Conservation (phyloP, 2,888 invertebrate species). For the Trissolcus brochymenae region DNA sequence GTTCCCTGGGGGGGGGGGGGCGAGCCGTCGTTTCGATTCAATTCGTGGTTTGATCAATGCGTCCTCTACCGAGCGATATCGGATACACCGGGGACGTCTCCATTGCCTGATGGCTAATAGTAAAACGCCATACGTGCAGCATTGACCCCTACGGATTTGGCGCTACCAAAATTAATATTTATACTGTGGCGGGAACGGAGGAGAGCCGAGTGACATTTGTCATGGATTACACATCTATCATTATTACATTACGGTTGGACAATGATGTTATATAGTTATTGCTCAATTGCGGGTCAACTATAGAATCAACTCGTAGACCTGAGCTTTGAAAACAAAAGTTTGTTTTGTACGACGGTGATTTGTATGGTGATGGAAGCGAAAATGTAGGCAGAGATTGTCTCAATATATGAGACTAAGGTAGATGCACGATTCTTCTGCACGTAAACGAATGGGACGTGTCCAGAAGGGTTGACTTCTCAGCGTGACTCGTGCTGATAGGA, state of each 20-base stretch:
- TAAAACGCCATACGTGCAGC: constrained; percentile 54
- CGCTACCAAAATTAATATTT: constrained; percentile 57
- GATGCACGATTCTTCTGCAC: constrained; percentile 46
- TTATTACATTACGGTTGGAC: constrained; percentile 49
- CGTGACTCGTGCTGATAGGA: constrained; percentile 58
- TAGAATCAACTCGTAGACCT: constrained; percentile 3
- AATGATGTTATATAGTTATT: constrained; percentile 44
- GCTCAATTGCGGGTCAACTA: constrained; percentile 39
- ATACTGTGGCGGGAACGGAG: constrained; percentile 33
- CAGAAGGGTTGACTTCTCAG: constrained; percentile 59
- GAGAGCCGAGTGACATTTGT: constrained; percentile 35
- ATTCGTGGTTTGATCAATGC: constrained; percentile 73
- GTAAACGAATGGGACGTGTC: constrained; percentile 58
- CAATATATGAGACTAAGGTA: background rate
- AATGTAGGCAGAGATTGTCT: background rate
- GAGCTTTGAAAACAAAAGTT: constrained; percentile 4
- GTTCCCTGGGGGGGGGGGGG: constrained; percentile 67
- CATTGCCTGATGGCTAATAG: constrained; percentile 66
- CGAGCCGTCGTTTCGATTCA: constrained; percentile 71
- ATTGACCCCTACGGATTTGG: constrained; percentile 51
- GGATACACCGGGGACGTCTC: constrained; percentile 64
- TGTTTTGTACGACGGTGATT: background rate
- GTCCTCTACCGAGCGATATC: constrained; percentile 59
- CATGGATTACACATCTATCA: constrained; percentile 53
- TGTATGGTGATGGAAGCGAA: background rate